These are phyloP conservation scores for Sarcophaga variegata DNA, from an alignment of 2,888 invertebrate species.

Conservation along the genomic window DNA sequence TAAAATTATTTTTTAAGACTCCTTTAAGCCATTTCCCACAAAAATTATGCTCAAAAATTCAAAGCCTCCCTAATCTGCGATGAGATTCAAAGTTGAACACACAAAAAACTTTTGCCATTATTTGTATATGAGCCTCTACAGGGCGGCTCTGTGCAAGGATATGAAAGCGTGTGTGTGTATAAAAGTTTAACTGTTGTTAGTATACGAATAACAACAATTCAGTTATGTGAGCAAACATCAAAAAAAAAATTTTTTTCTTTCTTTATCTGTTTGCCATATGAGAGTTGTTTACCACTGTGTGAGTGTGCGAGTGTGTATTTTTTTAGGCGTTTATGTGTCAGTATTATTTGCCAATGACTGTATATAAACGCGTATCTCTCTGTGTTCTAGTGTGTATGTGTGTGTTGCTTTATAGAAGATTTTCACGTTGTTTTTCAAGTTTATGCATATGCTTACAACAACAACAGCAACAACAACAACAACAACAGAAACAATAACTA, in stretches of 20 bases:
- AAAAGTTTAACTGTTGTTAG: constrained; percentile 18
- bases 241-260: constrained; percentile 1
- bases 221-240: background rate
- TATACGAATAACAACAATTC: constrained; percentile 11
- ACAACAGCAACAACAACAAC: constrained; percentile 8
- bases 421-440: constrained; percentile 52
- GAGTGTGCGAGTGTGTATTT: constrained; percentile 20
- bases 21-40: no score
- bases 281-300: background rate
- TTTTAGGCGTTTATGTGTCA: background rate
- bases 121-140: background rate
- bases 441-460: constrained; percentile 41
- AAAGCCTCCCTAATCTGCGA: background rate
- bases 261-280: background rate
- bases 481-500: background rate
- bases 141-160: no score
- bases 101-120: background rate
- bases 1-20: no score
- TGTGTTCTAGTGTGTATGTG: constrained; percentile 1
- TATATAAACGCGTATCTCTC: background rate
- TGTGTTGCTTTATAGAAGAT: constrained; percentile 3
- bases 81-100: background rate
- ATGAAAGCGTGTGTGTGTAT: background rate
- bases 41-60: background rate
- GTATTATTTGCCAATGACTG: background rate